These are phyloP conservation scores for Heliconius nattereri DNA, from an alignment of 1,140 invertebrate species.

Conservation along the genomic window DNA sequence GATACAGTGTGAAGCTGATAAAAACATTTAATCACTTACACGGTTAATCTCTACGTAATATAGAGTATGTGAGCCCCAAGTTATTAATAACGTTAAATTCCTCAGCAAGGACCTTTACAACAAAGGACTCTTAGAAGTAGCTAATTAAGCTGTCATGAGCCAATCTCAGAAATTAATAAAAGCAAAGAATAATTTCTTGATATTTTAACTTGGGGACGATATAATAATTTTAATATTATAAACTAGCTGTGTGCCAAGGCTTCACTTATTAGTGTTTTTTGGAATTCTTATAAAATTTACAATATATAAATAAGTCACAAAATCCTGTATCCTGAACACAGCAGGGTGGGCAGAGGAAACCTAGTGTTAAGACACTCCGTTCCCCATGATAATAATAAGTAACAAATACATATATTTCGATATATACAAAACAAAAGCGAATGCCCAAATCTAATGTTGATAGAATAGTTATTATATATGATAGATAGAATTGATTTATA, in stretches of 20 bases:
- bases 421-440: not conserved
- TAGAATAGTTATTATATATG: no score
- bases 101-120: not conserved
- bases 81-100: constrained; percentile 10
- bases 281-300: no score
- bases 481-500: constrained; percentile 26
- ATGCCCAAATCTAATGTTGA: constrained; percentile 11
- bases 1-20: no score
- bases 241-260: not conserved
- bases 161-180: not conserved
- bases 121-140: not conserved
- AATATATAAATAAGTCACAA: no score
- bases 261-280: not conserved
- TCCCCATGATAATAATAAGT: no score
- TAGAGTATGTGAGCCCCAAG: not conserved
- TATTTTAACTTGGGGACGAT: not conserved
- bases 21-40: no score
- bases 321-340: no score
- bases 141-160: constrained; percentile 9
- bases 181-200: not conserved
- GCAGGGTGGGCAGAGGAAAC: no score
- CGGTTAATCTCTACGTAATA: not conserved
- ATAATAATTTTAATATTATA: not conserved
- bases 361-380: not conserved
- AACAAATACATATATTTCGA: not conserved